phyloP scores from a whole-genome alignment of 2,888 invertebrate species.

The Eupithecia subfuscata region DNA sequence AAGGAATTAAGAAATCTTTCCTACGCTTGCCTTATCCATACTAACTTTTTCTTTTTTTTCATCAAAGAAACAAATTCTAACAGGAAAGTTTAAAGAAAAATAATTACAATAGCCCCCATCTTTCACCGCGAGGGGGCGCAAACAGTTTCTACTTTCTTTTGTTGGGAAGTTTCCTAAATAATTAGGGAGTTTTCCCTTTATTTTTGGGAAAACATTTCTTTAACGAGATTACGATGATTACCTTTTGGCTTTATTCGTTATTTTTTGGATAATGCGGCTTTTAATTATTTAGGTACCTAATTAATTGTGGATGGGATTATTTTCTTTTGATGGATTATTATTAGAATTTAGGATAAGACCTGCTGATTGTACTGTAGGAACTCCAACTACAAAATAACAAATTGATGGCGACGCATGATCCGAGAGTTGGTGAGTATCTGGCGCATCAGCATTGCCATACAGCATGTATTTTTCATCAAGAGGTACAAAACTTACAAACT shows the following conservation, averaged over 20 bases:
- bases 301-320: background rate
- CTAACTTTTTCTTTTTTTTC: conserved; percentile 45
- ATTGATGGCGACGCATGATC: no score
- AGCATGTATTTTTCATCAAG: no score
- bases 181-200: conserved; percentile 65
- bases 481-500: background rate
- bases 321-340: background rate
- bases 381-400: no score
- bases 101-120: conserved; percentile 74
- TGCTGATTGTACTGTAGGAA: no score
- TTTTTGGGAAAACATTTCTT: conserved; percentile 70
- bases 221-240: conserved; percentile 77
- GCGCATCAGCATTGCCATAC: no score
- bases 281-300: conserved; percentile 27
- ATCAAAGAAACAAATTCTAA: conserved; percentile 62
- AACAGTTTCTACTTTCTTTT: conserved; percentile 48
- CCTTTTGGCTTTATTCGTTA: conserved; percentile 58
- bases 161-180: conserved; percentile 71
- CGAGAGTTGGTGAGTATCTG: no score
- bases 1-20: no score
- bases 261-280: conserved; percentile 21
- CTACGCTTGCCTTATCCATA: conserved; percentile 43
- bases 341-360: no score
- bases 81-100: conserved; percentile 76
- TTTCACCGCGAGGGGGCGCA: conserved; percentile 54